Evolutionary conservation across 1,140 invertebrate species (phyloP), one percentile per base, ranked within the genome.

Genomic region (Andrena cerasifolii): DNA sequence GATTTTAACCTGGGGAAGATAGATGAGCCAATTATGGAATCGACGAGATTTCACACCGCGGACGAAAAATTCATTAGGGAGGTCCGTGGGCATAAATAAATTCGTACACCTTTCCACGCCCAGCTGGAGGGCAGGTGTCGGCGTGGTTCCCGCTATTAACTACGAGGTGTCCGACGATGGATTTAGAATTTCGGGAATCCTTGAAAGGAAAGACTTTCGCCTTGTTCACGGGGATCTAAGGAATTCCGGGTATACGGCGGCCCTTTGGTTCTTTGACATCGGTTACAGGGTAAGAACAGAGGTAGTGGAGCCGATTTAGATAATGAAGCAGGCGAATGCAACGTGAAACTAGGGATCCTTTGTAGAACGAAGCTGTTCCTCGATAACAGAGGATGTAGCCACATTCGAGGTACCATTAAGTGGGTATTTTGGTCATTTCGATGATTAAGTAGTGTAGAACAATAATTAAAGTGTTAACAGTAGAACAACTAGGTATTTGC

Each of bases 11-110:
- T n/a, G 58, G 67, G 51, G 53, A 87, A 85, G 86, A 87, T 87
- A 70, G 84, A 87, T 85, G 86, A 87, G 85, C 66, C 85, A 86
- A 84, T 84, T 84, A 89, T 65, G 83, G 86, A 89, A 89, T 88
- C 82, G 85, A 83, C 85, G 82, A 87, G 82, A 88, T 89, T 88
- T 89, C 87, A 89, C 88, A 84, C 87, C 86, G 86, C 51, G 76
- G 59, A 75, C 78, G 62, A 71, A 86, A n/a, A 87, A 87, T 89
- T 89, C 88, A 89, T 89, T 89, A 89, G 84, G 79, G 80, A 70
- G 66, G 81, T 87, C 76, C 86, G 70, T 61, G 68, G 40, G 77
- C 84, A 82, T 87, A 86, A 87, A 86, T 88, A 85, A 84, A 83
- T 81, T 78, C 85, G 67, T 83, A 62, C 72, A 66, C 62, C 54